A percentile compares a stretch with the other conserved stretches of the same genome.
phyloP scores from a whole-genome alignment of 2,888 invertebrate species.

The Cyrtodaria siliqua region DNA sequence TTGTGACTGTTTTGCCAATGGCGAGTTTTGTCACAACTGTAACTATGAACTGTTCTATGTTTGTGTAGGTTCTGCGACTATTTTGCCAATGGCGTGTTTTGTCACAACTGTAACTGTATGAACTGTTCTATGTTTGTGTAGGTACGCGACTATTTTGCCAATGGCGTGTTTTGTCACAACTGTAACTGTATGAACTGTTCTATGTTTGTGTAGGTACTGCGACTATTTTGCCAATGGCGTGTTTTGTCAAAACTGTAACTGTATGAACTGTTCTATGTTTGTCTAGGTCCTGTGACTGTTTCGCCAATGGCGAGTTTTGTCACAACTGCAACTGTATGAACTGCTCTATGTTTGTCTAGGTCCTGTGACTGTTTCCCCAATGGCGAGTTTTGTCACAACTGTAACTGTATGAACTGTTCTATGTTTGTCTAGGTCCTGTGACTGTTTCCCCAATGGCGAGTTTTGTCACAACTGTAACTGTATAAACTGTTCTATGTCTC shows the following conservation, averaged over 20 bases:
- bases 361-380: constrained; percentile 99
- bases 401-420: constrained; percentile 98
- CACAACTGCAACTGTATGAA: constrained; percentile 99
- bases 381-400: constrained; percentile 98
- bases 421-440: constrained; percentile 96
- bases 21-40: constrained; percentile 98
- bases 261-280: constrained; percentile 95
- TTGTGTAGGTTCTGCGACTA: constrained; percentile 97
- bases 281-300: constrained; percentile 96
- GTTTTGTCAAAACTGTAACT: constrained; percentile 99
- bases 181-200: constrained; percentile 99
- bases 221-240: constrained; percentile 99
- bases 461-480: constrained; percentile 99
- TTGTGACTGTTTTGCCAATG: constrained; percentile 99
- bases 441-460: constrained; percentile 99
- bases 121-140: too few relatives aligned
- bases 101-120: constrained; percentile 99
- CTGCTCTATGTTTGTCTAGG: too few relatives aligned
- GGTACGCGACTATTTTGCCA: constrained; percentile 99
- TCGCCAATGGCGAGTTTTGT: constrained; percentile 99
- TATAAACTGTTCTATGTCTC: constrained; percentile 93
- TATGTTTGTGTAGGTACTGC: constrained; percentile 94
- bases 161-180: constrained; percentile 98
- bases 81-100: constrained; percentile 99
- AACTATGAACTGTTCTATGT: too few relatives aligned